These are phyloP conservation scores for Sapayoa aenigma DNA, from an alignment of 2,113 vertebrate genomes.

Conservation along the genomic window DNA sequence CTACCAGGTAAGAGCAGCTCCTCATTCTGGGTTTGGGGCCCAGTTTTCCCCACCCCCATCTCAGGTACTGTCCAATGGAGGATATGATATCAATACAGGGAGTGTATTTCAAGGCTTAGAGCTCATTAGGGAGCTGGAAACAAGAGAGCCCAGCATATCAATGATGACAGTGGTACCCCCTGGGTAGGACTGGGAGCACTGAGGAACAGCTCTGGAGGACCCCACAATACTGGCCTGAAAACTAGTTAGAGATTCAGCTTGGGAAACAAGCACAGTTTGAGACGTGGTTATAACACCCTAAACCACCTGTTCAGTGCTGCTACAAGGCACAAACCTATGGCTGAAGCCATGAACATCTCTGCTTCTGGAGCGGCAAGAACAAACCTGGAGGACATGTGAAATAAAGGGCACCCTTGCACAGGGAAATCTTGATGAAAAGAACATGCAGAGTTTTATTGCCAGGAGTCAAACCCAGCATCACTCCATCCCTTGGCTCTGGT, in stretches of 20 bases:
- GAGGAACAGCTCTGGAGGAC: not conserved
- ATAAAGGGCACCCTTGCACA: not conserved
- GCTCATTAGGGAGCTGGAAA: not conserved
- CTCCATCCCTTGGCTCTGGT: not conserved
- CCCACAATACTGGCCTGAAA: not conserved
- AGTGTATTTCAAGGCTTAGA: not conserved
- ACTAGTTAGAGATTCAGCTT: not conserved
- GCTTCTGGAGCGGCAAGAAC: not conserved
- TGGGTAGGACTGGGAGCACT: not conserved
- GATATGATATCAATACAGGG: rapidly evolving
- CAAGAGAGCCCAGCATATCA: not conserved
- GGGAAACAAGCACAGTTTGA: not conserved
- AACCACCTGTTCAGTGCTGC: not conserved
- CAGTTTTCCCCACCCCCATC: not conserved
- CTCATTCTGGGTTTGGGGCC: rapidly evolving
- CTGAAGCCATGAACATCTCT: rapidly evolving
- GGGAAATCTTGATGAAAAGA: not conserved
- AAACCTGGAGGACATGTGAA: not conserved
- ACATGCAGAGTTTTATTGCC: not conserved
- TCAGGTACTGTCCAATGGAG: not conserved
- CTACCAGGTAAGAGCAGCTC: not conserved
- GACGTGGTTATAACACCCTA: not conserved
- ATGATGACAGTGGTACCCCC: not conserved
- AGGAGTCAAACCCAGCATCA: not conserved
- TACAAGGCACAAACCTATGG: rapidly evolving